Evolutionary conservation across 2,797 vertebrate genomes (phyloP).

Genomic region (Chaunax sp.): DNA sequence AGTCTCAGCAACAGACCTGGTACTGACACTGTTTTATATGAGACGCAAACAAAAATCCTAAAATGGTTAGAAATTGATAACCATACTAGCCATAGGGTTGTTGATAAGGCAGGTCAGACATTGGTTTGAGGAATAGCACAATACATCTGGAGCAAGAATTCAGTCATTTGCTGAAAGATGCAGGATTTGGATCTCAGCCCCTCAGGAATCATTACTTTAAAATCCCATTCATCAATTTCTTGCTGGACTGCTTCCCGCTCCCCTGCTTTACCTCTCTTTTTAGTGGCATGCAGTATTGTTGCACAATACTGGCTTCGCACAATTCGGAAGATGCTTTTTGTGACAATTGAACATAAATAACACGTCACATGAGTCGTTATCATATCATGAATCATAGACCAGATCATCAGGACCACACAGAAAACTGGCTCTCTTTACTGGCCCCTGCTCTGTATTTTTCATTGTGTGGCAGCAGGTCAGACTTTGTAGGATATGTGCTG

Average conservation of each 20-base stretch:
- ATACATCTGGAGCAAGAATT: neutral
- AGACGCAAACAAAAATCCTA: neutral
- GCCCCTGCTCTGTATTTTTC: neutral
- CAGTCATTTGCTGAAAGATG: neutral
- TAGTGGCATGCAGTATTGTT: neutral
- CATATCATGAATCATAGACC: slow-evolving; percentile 12
- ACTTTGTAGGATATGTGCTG: neutral
- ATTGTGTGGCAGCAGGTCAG: slow-evolving; percentile 4
- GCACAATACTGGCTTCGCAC: neutral
- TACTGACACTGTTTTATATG: slow-evolving; percentile 41
- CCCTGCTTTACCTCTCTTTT: neutral
- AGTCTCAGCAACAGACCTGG: slow-evolving; percentile 82
- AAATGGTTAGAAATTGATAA: too few relatives aligned
- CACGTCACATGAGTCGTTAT: neutral
- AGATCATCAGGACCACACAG: neutral
- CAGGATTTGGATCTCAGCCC: neutral
- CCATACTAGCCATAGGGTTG: too few relatives aligned
- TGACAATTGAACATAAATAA: slow-evolving; percentile 5
- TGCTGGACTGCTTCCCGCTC: neutral
- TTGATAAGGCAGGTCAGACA: too few relatives aligned
- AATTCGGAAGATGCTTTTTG: slow-evolving; percentile 10
- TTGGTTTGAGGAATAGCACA: neutral
- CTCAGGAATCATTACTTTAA: neutral
- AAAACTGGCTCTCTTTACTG: slow-evolving; percentile 1
- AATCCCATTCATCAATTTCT: neutral